Conservation (phyloP, 2,113 vertebrate species). For the Tragelaphus strepsiceros region DNA sequence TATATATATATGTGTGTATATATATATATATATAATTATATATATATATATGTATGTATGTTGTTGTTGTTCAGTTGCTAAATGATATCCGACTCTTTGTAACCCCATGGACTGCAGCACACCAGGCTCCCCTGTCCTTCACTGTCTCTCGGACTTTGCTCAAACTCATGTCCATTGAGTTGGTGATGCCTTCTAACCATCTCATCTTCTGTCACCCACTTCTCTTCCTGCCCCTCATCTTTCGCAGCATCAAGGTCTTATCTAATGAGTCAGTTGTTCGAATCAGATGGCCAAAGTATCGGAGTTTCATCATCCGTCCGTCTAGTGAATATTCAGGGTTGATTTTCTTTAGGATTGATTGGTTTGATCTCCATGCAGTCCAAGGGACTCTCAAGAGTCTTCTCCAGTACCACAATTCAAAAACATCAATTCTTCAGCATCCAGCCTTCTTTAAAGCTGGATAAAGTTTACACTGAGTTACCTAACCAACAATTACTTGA, state of each 20-base stretch:
- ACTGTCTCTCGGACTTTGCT: background rate
- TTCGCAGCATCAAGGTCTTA: background rate
- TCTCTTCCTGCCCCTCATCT: background rate
- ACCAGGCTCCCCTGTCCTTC: background rate
- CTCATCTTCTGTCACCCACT: background rate
- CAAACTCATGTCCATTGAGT: background rate
- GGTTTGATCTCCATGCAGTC: background rate
- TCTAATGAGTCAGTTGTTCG: background rate
- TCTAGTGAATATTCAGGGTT: background rate
- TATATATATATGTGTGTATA: background rate
- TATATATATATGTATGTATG: too few species aligned
- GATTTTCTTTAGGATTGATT: background rate
- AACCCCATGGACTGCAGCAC: background rate
- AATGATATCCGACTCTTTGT: background rate
- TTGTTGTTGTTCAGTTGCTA: background rate
- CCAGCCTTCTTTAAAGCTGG: background rate
- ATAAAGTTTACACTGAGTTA: background rate
- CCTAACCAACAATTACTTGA: background rate
- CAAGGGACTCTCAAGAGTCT: background rate
- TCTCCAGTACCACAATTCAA: background rate
- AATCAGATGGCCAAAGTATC: background rate
- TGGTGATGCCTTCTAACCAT: background rate
- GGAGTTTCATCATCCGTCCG: background rate
- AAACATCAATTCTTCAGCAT: background rate
- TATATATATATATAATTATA: background rate